Conservation (phyloP, 2,113 vertebrate species). For the Tyto alba region DNA sequence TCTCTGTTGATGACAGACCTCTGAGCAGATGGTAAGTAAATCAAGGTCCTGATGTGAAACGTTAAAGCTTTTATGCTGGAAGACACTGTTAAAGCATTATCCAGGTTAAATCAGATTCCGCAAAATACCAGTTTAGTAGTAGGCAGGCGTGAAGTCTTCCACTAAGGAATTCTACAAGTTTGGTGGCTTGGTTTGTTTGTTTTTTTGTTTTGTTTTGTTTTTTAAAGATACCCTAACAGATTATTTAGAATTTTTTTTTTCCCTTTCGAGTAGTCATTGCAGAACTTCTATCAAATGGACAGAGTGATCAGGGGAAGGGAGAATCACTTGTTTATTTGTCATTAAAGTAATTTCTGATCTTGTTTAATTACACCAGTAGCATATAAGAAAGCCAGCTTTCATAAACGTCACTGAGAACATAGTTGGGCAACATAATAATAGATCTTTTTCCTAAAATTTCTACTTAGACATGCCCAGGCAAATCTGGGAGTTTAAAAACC, state of each 20-base stretch:
- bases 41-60: constrained; percentile 73
- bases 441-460: not conserved
- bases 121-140: constrained; percentile 8
- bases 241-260: not conserved
- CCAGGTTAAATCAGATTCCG: constrained; percentile 47
- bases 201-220: not conserved
- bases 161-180: not conserved
- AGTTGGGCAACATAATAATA: not conserved
- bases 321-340: not conserved
- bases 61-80: constrained; percentile 61
- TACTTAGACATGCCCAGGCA: not conserved
- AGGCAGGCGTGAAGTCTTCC: constrained; percentile 47
- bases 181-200: not conserved
- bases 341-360: not conserved
- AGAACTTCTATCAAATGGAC: not conserved
- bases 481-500: not conserved
- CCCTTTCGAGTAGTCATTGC: not conserved
- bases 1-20: constrained; percentile 69
- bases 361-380: not conserved
- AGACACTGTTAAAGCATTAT: constrained; percentile 63
- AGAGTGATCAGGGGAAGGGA: not conserved
- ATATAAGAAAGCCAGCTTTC: not conserved
- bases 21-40: constrained; percentile 77
- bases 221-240: not conserved
- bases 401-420: not conserved